Evolutionary conservation across 2,888 invertebrate species (phyloP), one percentile per base, ranked within the genome.

Genomic region (Parasteatoda lunata): DNA sequence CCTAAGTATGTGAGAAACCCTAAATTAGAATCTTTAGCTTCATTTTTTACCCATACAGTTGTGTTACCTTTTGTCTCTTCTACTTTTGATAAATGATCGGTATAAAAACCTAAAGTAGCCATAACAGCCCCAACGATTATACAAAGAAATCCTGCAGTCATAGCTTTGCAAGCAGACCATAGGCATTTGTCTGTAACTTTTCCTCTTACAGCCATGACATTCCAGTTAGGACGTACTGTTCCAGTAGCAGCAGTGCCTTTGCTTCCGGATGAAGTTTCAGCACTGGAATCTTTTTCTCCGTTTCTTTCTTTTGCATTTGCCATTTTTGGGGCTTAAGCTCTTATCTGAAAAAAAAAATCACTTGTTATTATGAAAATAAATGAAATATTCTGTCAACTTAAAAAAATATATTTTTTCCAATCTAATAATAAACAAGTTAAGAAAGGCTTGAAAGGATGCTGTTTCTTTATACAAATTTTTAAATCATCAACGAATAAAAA

Each of bases 151-250:
- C 97, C 98, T 86, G 97, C 94, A 89, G 96, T 95, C 47, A 97
- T 94, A 47, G 97, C 97, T 90, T 97, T 95, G 92, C 97, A 98
- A 52, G 97, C 97, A 92, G 97, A 97, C 97, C 97, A 97, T 89
- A 98, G 93, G 91, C 97, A 97, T 91, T 95, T 94, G 65, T 96
- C 95, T 90, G 96, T 96, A 94, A 97, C 96, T 93, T 97, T 97
- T 5, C 84, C 87, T 71, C 84, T 65, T 5, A 87, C 89, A 52
- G 89, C 81, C 76, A 78, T 84, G 13, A 89, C 84, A 69, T 77
- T 89, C 89, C 89, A 89, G 45, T 84, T 88, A 30, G 81, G 79
- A n/a, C 72, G 64, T n/a, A 65, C 68, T n/a, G 66, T 65, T 45
- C 65, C 65, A 15, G 77, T 45, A 7, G 49, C n/a, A 47, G 80